Evolutionary conservation across 37 sponge, comb jelly and placozoan species (phyloP).

Genomic region (Cliona cf. orientalis): DNA sequence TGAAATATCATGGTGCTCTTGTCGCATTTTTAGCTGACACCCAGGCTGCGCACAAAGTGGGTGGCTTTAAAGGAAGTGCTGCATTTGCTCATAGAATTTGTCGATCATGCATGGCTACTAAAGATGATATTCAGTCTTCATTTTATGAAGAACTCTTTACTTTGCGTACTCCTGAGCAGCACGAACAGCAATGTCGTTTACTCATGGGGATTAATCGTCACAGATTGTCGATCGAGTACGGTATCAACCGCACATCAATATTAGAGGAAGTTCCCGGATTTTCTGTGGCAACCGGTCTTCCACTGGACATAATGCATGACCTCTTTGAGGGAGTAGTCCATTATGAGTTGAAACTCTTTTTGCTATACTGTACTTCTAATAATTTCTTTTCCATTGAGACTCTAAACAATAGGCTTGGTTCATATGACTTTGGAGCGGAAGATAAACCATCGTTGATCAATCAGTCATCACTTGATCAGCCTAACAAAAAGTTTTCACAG

Average conservation of each 20-base stretch:
- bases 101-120: constrained; percentile 53
- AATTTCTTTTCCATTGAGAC: constrained; percentile 14
- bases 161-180: constrained; percentile 13
- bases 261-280: constrained; percentile 39
- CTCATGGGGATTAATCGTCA: constrained; percentile 3
- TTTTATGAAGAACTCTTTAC: constrained; percentile 3
- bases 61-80: constrained; percentile 57
- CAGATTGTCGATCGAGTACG: constrained; percentile 36
- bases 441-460: constrained; percentile 24
- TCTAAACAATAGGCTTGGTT: constrained; percentile 29
- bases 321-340: constrained; percentile 54
- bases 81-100: constrained; percentile 57
- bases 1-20: constrained; percentile 38
- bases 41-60: constrained; percentile 50
- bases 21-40: constrained; percentile 64
- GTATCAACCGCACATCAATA: constrained; percentile 30
- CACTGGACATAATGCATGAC: constrained; percentile 60
- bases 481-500: constrained; percentile 2
- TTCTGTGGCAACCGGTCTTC: constrained; percentile 24
- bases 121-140: neutral
- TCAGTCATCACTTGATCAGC: neutral
- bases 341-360: constrained; percentile 33
- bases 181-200: constrained; percentile 23
- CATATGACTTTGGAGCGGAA: constrained; percentile 19
- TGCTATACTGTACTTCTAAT: constrained; percentile 9